Evolutionary conservation across 2,888 invertebrate genomes (phyloP).

Genomic region (Drosophila ezoana): DNA sequence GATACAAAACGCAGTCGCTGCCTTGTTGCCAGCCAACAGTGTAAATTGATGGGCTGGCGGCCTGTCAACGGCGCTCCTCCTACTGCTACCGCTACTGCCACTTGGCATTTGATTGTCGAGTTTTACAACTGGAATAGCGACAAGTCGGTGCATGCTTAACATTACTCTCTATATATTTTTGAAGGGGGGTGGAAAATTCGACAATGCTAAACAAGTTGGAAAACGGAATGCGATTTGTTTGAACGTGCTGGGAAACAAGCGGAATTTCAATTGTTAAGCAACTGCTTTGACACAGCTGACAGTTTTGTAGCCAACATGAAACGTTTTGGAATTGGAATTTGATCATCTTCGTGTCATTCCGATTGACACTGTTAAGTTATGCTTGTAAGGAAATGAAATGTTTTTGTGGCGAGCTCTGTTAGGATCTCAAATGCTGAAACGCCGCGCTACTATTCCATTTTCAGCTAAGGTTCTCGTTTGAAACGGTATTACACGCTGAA

Average conservation of each 20-base stretch:
- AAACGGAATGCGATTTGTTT: slow-evolving; percentile 26
- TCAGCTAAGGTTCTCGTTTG: background rate
- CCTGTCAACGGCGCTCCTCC: slow-evolving; percentile 30
- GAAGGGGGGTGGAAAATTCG: slow-evolving; percentile 13
- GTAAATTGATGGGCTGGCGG: slow-evolving; percentile 73
- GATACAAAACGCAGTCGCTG: slow-evolving; percentile 18
- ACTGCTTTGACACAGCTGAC: slow-evolving; percentile 6
- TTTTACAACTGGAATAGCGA: slow-evolving; percentile 27
- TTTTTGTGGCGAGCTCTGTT: too few relatives aligned
- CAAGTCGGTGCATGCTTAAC: slow-evolving; percentile 25
- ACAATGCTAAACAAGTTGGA: slow-evolving; percentile 40
- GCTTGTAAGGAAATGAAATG: too few relatives aligned
- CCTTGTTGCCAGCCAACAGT: slow-evolving; percentile 51
- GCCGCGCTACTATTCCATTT: background rate
- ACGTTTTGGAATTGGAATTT: slow-evolving; percentile 27
- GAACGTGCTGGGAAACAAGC: slow-evolving; percentile 21
- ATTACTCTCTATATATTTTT: slow-evolving; percentile 13
- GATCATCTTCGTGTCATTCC: slow-evolving; percentile 1
- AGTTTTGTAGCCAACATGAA: slow-evolving; percentile 7
- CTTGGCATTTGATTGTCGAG: slow-evolving; percentile 58
- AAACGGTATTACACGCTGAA: too few relatives aligned
- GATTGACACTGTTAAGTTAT: too few relatives aligned
- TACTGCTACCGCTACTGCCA: background rate
- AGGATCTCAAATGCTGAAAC: background rate
- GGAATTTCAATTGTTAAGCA: slow-evolving; percentile 38